Evolutionary conservation across 1,140 invertebrate species (phyloP), one percentile per base, ranked within the genome.

Genomic region (Lordiphosa clarofinis): DNA sequence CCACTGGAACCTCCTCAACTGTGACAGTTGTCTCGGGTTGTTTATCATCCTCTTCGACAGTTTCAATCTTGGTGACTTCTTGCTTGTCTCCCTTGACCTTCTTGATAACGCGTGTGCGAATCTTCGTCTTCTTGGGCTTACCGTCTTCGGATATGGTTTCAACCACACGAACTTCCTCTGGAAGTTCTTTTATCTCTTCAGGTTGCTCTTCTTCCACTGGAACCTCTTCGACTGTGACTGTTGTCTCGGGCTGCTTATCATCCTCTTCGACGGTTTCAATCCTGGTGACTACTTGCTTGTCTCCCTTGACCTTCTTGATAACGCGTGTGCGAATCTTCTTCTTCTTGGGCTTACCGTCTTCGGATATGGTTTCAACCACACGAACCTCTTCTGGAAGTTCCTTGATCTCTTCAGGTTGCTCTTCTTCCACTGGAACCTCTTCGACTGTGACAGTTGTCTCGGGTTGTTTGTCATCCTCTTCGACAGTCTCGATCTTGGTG

Each of bases 301-400:
- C 59, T 9, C 76, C 84, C 15, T 71, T 79, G 31, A 78, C 69
- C 58, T 74, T 88, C 52, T 81, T 71, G 43, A 73, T 81, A 0
- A 72, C 54, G 8, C 70, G 73, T 28, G 81, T 84, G 38, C 63
- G 86, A 0, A 56, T 68, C n/a, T 71, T 68, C 7, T 58, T 42
- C 15, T 58, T 46, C 28, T 28, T 56, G 0, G 24, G 46, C 21
- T 50, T 47, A 10, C 61, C 61, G 3, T 53, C 48, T 43, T 56
- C 1, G 4, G 35, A 56, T 72, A 5, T 81, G 9, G 49, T 46
- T 40, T 68, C 63, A 3, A 72, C 6, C 2, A 47, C 49, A 9
- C 12, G 33, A 2, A 58, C 60, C 38, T 56, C 35, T 73, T 91
- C 89, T 9, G 89, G 90, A 15, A 78, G 48, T 75, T 90, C 89